Evolutionary conservation across 92 coral and sea anemone genomes (phyloP), one percentile per base, ranked within the genome.

Genomic region (Palythoa grandis): DNA sequence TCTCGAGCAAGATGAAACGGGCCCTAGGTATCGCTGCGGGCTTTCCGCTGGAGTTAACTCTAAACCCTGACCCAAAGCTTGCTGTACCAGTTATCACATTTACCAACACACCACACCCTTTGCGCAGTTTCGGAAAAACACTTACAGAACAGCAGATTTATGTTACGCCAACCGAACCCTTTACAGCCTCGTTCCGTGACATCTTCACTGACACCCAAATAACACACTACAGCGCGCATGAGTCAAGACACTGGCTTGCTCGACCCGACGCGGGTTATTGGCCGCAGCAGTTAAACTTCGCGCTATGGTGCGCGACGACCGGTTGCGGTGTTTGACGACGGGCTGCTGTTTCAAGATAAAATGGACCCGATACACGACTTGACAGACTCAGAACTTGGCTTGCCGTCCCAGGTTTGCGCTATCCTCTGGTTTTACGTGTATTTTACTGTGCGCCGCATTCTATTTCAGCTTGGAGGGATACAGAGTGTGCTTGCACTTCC

Each of bases 241-340:
- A 88, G 63, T 37, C 88, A 0, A 69, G 66, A 13, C 9, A 22
- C 8, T 86, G 92, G 90, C 89, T 91, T 1, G n/a, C 57, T 6
- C 88, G 76, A 25, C 92, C 94, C 1, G 43, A 75, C 77, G 76
- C 70, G 74, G 57, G n/a, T 0, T 91, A 86, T 71, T 91, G 90
- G 90, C 87, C 92, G 13, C 94, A 91, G 77, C 88, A 76, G 54
- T 88, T 91, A 2, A 69, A 85, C 47, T 91, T 91, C 50, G 92
- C 92, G 2, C 25, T 85, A 15, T 88, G 86, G 86, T 88, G 90
- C 38, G 86, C 92, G 0, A 88, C 92, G 7, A 24, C 65, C 3
- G 92, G 90, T 6, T 85, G 89, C 48, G 91, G 93, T 4, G 52
- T 88, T 11, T 78, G 86, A 0, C 43, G 61, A 2, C 83, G 11